phyloP scores from a whole-genome alignment of 2,797 vertebrate genomes.

The Microhierax caerulescens region DNA sequence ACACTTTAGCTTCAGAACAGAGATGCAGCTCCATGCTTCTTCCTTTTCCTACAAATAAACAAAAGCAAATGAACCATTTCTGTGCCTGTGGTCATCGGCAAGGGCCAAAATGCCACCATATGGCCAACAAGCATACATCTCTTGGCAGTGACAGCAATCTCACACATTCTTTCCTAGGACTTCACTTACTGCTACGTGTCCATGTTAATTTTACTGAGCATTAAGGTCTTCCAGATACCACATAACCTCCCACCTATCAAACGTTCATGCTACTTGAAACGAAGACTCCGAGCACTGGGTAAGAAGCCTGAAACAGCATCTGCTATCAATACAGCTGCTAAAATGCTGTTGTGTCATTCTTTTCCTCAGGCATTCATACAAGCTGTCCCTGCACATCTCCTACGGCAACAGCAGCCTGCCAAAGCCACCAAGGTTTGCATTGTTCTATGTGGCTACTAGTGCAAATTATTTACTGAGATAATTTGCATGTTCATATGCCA shows the following conservation, averaged over 20 bases:
- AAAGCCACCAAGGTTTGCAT: background rate
- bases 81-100: background rate
- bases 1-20: background rate
- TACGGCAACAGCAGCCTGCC: background rate
- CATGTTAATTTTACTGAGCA: background rate
- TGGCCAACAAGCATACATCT: background rate
- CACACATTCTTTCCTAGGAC: background rate
- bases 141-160: background rate
- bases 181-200: background rate
- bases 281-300: background rate
- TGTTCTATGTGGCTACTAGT: background rate
- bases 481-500: background rate
- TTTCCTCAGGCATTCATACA: accelerated
- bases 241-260: background rate
- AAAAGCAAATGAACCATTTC: background rate
- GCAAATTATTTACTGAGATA: background rate
- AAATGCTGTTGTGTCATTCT: background rate
- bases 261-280: background rate
- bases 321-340: background rate
- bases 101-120: background rate
- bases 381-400: background rate
- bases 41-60: background rate
- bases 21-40: background rate
- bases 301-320: background rate
- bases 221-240: background rate